Base-by-base conservation (phyloP, 2,888 invertebrate genomes). In the Meliscaeva auricollis region DNA sequence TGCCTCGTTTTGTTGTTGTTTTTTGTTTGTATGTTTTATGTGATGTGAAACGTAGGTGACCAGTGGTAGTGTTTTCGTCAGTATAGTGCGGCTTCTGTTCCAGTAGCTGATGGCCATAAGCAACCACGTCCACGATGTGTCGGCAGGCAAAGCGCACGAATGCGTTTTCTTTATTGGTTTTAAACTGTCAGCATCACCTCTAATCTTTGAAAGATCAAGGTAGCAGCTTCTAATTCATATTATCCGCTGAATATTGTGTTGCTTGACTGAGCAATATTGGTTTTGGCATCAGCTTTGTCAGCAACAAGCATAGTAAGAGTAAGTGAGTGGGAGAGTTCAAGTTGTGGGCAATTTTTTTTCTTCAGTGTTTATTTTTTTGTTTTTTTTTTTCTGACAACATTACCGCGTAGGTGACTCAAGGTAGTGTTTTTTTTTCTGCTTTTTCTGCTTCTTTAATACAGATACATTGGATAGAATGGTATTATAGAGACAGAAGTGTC, bases 181-280 rank as follows among this genome's bases (percentile, higher is more conserved):
- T 76, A 84, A 84, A 80, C 80, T 84, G 84, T 84, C 84, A 84
- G 80, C 83, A 70, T 83, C 83, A 79, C 83, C 75, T 75, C 84
- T 84, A 76, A 84, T 84, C 84, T 75, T n/a, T 80, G 80, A 72
- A 66, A 64, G 75, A 84, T 84, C 84, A 84, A 80, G 84, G 79
- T 80, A 84, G 74, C 75, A 84, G 84, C 84, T 80, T 80, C 84
- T 80, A 80, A 80, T 84, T 84, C 84, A 76, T 84, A 76, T 84
- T 80, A 79, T 84, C 74, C 69, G 68, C 22, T 66, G 44, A 60
- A 60, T 41, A n/a, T n/a, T n/a, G 38, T 56, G 58, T 73, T 68
- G 48, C 58, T 72, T 72, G 56, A 48, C 48, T 50, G 77, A 72
- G 26, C 81, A 50, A 56, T 69, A 75, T 56, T 48, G 75, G 50